Percentiles rank a stretch among this genome's conserved stretches.
These are phyloP conservation scores for Drosophila bunnanda DNA, from an alignment of 2,888 invertebrate species.

Conservation along the genomic window DNA sequence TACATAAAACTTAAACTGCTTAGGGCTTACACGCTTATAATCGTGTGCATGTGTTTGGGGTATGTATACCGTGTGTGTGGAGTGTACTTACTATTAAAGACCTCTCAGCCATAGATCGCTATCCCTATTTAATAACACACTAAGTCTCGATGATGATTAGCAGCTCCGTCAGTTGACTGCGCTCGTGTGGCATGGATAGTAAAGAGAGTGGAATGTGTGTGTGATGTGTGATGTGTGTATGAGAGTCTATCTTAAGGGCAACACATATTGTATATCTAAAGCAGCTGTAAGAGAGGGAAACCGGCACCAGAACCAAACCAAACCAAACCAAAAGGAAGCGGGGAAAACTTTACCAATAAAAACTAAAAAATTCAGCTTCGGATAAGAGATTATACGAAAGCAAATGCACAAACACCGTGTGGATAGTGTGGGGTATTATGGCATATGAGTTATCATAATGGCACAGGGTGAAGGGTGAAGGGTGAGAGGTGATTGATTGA, in stretches of 20 bases:
- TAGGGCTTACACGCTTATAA: slow-evolving; percentile 59
- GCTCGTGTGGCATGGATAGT: slow-evolving; percentile 43
- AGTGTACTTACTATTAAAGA: slow-evolving; percentile 66
- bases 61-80: slow-evolving; percentile 16
- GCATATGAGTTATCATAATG: slow-evolving; percentile 58
- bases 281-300: slow-evolving; percentile 43
- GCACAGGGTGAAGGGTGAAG: slow-evolving; percentile 30
- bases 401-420: slow-evolving; percentile 67
- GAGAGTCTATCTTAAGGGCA: slow-evolving; percentile 44
- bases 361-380: slow-evolving; percentile 42
- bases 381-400: slow-evolving; percentile 38
- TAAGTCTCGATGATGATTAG: slow-evolving; percentile 82
- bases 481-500: slow-evolving; percentile 49
- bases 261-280: slow-evolving; percentile 59
- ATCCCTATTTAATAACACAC: slow-evolving; percentile 62
- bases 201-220: slow-evolving; percentile 32
- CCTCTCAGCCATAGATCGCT: slow-evolving; percentile 50
- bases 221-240: slow-evolving; percentile 11
- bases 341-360: slow-evolving; percentile 59
- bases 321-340: slow-evolving; percentile 70
- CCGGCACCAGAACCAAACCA: slow-evolving; percentile 67
- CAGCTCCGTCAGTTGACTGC: slow-evolving; percentile 70
- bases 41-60: slow-evolving; percentile 36
- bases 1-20: slow-evolving; percentile 79
- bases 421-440: neutral